A percentile compares a stretch with the other conserved stretches of the same genome.
Conservation (phyloP, 2,797 vertebrate species). For the Myotis daubentonii region DNA sequence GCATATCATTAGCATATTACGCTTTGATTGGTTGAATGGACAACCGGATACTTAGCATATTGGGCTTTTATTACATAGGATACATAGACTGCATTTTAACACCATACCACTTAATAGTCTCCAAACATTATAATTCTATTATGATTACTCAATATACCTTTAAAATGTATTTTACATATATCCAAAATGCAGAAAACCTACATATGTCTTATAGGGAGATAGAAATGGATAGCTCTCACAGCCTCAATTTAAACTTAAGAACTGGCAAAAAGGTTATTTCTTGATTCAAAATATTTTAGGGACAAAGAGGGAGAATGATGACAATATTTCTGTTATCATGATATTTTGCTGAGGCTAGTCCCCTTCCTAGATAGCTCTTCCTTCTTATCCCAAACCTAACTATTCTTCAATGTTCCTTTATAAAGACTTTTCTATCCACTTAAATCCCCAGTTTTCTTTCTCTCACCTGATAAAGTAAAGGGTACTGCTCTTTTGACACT, state of each 20-base stretch:
- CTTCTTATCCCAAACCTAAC: not conserved
- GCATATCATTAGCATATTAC: too few species aligned
- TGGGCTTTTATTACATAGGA: too few species aligned
- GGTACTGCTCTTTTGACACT: not conserved
- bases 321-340: not conserved
- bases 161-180: not conserved
- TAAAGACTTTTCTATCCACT: not conserved
- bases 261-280: slow-evolving; percentile 3
- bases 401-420: not conserved
- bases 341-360: not conserved
- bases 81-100: not conserved
- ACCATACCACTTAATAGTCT: not conserved
- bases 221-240: not conserved
- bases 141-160: not conserved
- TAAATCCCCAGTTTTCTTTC: not conserved
- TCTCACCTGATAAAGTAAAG: not conserved
- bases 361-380: not conserved
- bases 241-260: slow-evolving; percentile 28
- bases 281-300: slow-evolving; percentile 24
- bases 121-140: not conserved
- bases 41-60: too few species aligned
- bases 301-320: not conserved
- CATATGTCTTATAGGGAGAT: not conserved
- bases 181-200: slow-evolving; percentile 20
- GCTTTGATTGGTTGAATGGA: too few species aligned